These are phyloP conservation scores for Troilus luridus DNA, from an alignment of 2,888 invertebrate genomes.

Conservation along the genomic window DNA sequence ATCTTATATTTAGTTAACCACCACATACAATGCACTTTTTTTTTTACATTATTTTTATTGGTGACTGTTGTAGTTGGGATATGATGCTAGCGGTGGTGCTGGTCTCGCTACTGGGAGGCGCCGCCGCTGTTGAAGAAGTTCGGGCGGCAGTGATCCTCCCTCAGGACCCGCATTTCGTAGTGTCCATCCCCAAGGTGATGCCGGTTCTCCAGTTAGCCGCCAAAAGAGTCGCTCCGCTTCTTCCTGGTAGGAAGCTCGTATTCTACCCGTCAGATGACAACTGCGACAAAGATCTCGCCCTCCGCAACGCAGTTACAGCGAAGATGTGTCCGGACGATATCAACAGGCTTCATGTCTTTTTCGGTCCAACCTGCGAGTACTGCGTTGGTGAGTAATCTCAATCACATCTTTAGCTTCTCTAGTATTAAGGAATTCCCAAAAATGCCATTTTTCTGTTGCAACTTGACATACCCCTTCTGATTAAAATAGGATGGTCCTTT, in stretches of 20 bases:
- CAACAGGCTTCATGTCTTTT: slow-evolving; percentile 82
- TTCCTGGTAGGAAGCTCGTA: slow-evolving; percentile 75
- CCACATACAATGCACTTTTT: too few relatives aligned
- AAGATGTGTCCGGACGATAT: slow-evolving; percentile 71
- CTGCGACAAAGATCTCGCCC: slow-evolving; percentile 81
- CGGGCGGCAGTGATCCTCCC: slow-evolving; percentile 65
- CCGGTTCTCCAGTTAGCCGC: slow-evolving; percentile 77
- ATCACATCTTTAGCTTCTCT: too few relatives aligned
- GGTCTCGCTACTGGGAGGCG: background rate
- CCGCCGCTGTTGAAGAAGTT: slow-evolving; percentile 58
- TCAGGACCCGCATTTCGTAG: slow-evolving; percentile 63
- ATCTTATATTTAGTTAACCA: too few relatives aligned
- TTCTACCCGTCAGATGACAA: slow-evolving; percentile 79
- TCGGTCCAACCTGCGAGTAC: slow-evolving; percentile 87
- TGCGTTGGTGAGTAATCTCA: slow-evolving; percentile 78
- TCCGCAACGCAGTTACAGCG: slow-evolving; percentile 80
- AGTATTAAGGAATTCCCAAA: too few relatives aligned
- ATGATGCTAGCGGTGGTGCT: slow-evolving; percentile 26
- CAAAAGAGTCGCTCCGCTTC: slow-evolving; percentile 71
- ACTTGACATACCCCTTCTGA: too few relatives aligned
- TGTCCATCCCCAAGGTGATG: slow-evolving; percentile 72
- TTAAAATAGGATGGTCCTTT: too few relatives aligned
- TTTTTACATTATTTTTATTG: background rate
- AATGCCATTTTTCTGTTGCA: too few relatives aligned
- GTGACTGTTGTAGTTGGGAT: background rate